A percentile compares a stretch with the other conserved stretches of the same genome.
Evolutionary conservation across 2,113 vertebrate genomes (phyloP).

Genomic region (Psittacula cyanocephala): DNA sequence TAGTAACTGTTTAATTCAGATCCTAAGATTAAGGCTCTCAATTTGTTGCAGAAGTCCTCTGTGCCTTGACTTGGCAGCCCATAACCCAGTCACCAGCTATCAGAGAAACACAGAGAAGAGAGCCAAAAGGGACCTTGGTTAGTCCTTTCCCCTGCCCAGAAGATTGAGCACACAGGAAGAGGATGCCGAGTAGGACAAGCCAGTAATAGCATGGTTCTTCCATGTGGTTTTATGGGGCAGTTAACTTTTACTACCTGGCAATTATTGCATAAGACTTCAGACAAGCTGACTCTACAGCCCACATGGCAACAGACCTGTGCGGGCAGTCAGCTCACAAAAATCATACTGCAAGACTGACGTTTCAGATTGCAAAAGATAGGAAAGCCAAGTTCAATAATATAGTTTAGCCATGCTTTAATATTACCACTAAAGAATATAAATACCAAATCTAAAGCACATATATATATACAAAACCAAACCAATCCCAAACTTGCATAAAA

Average conservation of each 20-base stretch:
- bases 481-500: not conserved
- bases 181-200: not conserved
- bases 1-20: not conserved
- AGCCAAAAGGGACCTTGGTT: not conserved
- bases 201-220: slow-evolving; percentile 37
- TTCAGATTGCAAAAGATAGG: not conserved
- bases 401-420: not conserved
- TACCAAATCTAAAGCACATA: not conserved
- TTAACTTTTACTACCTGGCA: slow-evolving; percentile 63
- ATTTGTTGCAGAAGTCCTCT: not conserved
- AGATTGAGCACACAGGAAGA: not conserved
- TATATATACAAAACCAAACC: not conserved
- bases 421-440: not conserved
- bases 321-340: slow-evolving; percentile 6
- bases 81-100: not conserved
- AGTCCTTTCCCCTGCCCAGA: not conserved
- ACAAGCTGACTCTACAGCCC: slow-evolving; percentile 25
- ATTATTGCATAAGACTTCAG: slow-evolving; percentile 41
- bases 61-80: not conserved
- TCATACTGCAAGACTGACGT: not conserved
- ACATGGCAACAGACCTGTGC: not conserved
- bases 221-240: slow-evolving; percentile 34
- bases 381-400: not conserved
- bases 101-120: not conserved
- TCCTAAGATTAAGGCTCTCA: not conserved